Evolutionary conservation across 2,113 vertebrate species (phyloP).

Genomic region (Tragelaphus scriptus): DNA sequence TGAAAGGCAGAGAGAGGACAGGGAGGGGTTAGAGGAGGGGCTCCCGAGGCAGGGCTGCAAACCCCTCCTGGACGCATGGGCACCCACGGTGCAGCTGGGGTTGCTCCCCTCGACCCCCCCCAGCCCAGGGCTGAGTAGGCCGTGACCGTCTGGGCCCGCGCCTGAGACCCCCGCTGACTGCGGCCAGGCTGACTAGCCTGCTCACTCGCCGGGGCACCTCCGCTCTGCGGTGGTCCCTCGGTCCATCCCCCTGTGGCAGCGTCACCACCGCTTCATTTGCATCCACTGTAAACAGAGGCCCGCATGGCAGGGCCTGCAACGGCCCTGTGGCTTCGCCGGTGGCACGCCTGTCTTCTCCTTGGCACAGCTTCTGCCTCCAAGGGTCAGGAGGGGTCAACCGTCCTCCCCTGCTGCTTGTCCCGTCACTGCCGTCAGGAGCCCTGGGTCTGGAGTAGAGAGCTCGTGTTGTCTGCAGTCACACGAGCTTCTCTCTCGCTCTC

Average conservation of each 20-base stretch:
- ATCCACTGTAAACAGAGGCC: not conserved
- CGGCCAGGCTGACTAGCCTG: not conserved
- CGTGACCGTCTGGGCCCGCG: accelerated
- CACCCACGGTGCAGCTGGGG: accelerated
- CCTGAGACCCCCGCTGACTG: not conserved
- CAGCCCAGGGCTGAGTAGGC: no score
- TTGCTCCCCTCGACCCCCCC: accelerated
- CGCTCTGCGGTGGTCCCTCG: accelerated
- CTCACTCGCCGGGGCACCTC: not conserved
- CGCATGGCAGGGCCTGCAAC: accelerated
- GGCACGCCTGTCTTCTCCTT: not conserved
- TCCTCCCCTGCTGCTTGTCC: not conserved
- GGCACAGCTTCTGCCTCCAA: not conserved
- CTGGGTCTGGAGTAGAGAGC: not conserved
- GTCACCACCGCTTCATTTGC: not conserved
- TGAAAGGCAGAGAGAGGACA: constrained; percentile 67
- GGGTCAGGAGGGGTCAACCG: no score
- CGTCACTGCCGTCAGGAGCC: not conserved
- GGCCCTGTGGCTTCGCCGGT: not conserved
- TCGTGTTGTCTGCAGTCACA: not conserved
- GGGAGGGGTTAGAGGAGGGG: constrained; percentile 24
- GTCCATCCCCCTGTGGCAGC: no score
- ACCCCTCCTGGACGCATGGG: not conserved
- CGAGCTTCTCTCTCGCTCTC: not conserved
- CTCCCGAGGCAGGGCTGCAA: no score